phyloP scores from a whole-genome alignment of 2,888 invertebrate genomes.

The Nemotelus pantherinus region DNA sequence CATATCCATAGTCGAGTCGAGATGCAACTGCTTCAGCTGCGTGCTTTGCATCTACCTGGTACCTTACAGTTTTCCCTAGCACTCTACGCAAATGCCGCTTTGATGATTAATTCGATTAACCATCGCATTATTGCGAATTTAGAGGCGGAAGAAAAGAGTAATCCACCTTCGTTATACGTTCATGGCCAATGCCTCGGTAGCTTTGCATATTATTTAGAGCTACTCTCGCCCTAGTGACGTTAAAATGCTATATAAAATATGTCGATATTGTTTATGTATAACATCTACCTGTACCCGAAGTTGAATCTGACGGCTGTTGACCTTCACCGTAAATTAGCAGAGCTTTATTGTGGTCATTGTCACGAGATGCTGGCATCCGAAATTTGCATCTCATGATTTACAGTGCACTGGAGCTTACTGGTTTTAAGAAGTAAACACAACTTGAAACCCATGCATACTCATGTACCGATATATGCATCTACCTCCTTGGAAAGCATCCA shows the following conservation, averaged over 20 bases:
- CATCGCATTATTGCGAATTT: not conserved
- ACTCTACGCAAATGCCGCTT: too few species aligned
- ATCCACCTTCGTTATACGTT: slow-evolving; percentile 7
- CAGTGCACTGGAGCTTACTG: not conserved
- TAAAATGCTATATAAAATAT: not conserved
- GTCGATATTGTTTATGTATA: too few species aligned
- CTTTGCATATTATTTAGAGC: not conserved
- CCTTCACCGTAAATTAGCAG: slow-evolving; percentile 23
- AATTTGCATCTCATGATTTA: slow-evolving; percentile 15
- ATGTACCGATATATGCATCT: too few species aligned
- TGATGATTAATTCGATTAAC: too few species aligned
- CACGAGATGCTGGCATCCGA: slow-evolving; percentile 17
- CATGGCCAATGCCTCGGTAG: not conserved
- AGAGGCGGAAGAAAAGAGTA: slow-evolving; percentile 32
- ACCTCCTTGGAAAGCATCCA: too few species aligned
- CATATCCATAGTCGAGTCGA: too few species aligned
- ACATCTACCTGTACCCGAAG: not conserved
- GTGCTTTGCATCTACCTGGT: too few species aligned
- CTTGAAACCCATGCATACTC: too few species aligned
- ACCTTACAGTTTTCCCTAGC: too few species aligned
- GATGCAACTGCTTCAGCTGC: too few species aligned
- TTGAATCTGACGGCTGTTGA: slow-evolving; percentile 20
- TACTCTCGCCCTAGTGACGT: not conserved
- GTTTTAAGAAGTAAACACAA: not conserved
- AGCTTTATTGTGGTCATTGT: slow-evolving; percentile 32